These are phyloP conservation scores for Eudyptes chrysolophus DNA, from an alignment of 2,113 vertebrate species.

Conservation along the genomic window DNA sequence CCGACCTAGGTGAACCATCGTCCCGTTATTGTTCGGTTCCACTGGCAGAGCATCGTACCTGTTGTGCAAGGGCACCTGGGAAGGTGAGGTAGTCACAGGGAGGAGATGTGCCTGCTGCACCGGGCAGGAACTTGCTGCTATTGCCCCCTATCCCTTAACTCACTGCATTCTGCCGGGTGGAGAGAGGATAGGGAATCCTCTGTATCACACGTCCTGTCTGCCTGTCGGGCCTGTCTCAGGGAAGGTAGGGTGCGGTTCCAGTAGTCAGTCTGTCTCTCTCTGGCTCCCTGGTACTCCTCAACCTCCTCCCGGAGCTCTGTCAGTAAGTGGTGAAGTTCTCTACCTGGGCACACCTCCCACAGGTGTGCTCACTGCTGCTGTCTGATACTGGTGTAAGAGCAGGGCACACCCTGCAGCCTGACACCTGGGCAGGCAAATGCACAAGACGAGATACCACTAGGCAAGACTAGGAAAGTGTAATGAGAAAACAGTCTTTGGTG, in stretches of 20 bases:
- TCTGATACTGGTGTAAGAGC: accelerated
- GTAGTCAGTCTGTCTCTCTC: no score
- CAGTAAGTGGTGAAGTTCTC: not conserved
- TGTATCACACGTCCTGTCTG: no score
- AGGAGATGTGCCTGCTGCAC: not conserved
- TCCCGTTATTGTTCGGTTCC: not conserved
- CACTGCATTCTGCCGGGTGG: not conserved
- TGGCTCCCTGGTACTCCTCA: not conserved
- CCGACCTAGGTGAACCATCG: not conserved
- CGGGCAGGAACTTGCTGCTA: not conserved
- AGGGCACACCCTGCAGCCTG: not conserved
- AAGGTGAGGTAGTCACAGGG: no score
- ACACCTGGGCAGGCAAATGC: not conserved
- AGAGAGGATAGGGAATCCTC: not conserved
- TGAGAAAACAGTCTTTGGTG: not conserved
- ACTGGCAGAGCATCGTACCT: not conserved
- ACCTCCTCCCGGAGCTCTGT: not conserved
- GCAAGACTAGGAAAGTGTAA: not conserved
- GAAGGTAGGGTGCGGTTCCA: no score
- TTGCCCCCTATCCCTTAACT: not conserved
- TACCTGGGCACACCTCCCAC: not conserved
- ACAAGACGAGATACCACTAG: not conserved
- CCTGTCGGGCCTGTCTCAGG: no score
- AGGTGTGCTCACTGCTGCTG: not conserved
- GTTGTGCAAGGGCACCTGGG: not conserved